A percentile compares a stretch with the other conserved stretches of the same genome.
Conservation (phyloP, 2,113 vertebrate species). For the Euleptes europaea region DNA sequence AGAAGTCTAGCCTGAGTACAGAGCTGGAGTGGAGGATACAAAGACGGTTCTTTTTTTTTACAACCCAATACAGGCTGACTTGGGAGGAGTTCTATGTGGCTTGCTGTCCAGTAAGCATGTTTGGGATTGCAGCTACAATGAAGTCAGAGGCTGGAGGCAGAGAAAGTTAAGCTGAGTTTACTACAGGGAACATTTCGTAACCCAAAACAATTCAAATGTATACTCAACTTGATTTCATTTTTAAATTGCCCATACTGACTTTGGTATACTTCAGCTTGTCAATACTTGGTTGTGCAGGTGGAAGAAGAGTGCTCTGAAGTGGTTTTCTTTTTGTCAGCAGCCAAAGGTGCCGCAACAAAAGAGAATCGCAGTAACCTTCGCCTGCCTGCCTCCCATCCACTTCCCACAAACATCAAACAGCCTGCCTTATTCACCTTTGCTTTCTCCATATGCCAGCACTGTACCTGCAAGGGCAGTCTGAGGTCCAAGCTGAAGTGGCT, state of each 20-base stretch:
- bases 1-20: no score
- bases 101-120: no score
- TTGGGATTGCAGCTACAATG: not conserved
- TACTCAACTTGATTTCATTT: not conserved
- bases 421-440: not conserved
- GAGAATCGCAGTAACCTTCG: not conserved
- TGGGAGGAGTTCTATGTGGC: no score
- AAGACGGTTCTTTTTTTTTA: no score
- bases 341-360: conserved; percentile 6
- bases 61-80: no score
- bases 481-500: conserved; percentile 32
- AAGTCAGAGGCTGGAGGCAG: no score
- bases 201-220: not conserved
- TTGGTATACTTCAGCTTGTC: not conserved
- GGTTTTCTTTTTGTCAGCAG: not conserved
- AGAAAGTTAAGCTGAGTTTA: not conserved
- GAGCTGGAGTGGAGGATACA: no score
- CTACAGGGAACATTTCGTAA: not conserved
- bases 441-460: conserved; percentile 17
- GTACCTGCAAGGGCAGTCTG: conserved; percentile 8
- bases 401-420: not conserved
- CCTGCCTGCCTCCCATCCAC: not conserved
- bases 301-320: not conserved
- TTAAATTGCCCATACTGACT: not conserved
- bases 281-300: not conserved